Base-by-base conservation (phyloP, 2,888 invertebrate genomes). In the Troglohyphantes excavatus region DNA sequence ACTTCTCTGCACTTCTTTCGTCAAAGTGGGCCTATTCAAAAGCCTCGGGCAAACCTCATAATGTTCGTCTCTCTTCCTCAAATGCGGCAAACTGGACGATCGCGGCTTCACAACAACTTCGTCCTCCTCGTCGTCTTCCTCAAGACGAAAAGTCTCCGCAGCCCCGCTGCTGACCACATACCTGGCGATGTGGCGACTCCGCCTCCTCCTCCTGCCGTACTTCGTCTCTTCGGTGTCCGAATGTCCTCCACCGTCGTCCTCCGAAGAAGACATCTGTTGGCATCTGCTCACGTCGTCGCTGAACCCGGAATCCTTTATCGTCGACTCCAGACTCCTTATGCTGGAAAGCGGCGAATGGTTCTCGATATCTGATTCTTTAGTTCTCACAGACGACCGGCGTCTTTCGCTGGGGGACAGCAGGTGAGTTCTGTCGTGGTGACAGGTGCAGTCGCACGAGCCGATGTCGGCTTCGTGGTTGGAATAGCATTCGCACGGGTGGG, bases 1-100 rank as follows among this genome's bases (percentile, higher is more conserved):
- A 93, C 97, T 97, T 29, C 96, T 96, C 93, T 98, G 97, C 84
- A 98, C 97, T 89, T 96, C 96, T 92, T 97, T 96, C 0, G 97
- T 97, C 0, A 97, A 96, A 0, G 97, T 96, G 0, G 84, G 89
- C 21, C 91, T 85, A 19, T 79, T 86, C 26, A 89, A 72, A 19
- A 91, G 68, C 26, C 88, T 78, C 0, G 75, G 83, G 21, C 72
- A 89, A 0, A 76, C 76, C 21, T 85, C 90, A 17, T 33, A 59
- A 29, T 46, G 67, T 17, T 70, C 68, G 0, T 87, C 90, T 59
- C 19, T 83, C 59, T 70, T 88, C 23, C 61, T 84, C 72, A 90
- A 73, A 39, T 68, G 86, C 21, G 85, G 86, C 53, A 84, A 53
- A 61, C 84, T 82, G 5, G 90, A 82, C 29, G 90, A 84, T 27